A percentile compares a stretch with the other conserved stretches of the same genome.
phyloP scores from a whole-genome alignment of 2,888 invertebrate species.

The Nomada ruficornis region DNA sequence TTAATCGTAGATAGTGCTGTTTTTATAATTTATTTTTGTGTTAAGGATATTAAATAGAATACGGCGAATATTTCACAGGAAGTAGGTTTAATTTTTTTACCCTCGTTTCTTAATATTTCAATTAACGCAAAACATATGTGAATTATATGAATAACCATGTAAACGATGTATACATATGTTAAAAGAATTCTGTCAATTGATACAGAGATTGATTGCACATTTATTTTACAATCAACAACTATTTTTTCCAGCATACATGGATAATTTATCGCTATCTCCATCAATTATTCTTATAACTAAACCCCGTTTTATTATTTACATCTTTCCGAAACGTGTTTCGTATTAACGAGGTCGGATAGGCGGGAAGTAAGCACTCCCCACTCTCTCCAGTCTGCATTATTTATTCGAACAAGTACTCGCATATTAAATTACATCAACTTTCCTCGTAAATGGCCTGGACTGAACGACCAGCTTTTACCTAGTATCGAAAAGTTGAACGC shows the following conservation, averaged over 20 bases:
- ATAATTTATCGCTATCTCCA: slow-evolving; percentile 5
- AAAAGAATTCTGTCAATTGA: no score
- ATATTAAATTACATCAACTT: slow-evolving; percentile 63
- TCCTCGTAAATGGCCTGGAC: slow-evolving; percentile 46
- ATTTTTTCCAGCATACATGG: not conserved
- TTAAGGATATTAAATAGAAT: no score
- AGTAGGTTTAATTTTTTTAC: no score
- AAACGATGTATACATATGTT: no score
- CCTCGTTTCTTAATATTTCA: no score
- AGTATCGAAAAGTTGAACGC: slow-evolving; percentile 23
- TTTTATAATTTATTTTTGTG: no score
- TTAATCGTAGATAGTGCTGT: no score
- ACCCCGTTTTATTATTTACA: slow-evolving; percentile 43
- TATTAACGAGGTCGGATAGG: slow-evolving; percentile 39
- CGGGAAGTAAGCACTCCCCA: slow-evolving; percentile 25
- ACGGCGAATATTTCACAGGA: no score
- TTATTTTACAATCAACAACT: not conserved
- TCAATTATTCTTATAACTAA: slow-evolving; percentile 34
- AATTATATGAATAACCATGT: no score
- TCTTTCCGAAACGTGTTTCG: slow-evolving; percentile 37
- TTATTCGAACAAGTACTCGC: slow-evolving; percentile 57
- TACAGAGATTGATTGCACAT: not conserved
- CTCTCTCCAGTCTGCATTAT: slow-evolving; percentile 45
- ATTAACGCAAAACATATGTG: no score
- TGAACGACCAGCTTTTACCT: slow-evolving; percentile 33